Base-by-base conservation (phyloP, 2,113 vertebrate genomes). In the Rhegmatorhina hoffmannsi region DNA sequence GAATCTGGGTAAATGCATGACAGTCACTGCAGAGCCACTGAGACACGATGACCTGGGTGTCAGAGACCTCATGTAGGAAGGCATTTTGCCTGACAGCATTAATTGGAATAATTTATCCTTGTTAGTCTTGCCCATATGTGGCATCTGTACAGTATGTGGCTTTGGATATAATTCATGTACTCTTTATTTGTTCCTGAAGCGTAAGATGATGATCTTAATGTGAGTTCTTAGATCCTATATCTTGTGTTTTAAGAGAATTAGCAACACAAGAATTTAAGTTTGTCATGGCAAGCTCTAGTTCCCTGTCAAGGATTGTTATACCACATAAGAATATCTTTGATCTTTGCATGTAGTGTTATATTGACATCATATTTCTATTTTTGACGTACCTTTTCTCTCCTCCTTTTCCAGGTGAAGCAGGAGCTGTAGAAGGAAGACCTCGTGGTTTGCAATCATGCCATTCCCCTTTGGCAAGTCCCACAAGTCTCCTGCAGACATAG, bases 381-480 rank as follows among this genome's bases (percentile, higher is more conserved):
- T 13, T 69, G 8, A 60, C 6, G 1, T 69, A 50, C 15, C 63
- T 52, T 89, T 90, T 59, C 76, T 34, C 24, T 77, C 11, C 31
- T 87, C 4, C 28, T 52, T 96, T 94, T 82, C 21, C 91, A 99
- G 99, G 98, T 98, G 96, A 97, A 98, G 94, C 96, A 97, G 97
- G 95, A 96, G 88, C 97, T 98, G 90, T 90, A 95, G 95, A 98
- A 97, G 92, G 94, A 88, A 94, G 94, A 97, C 91, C 68, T 76
- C 91, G 97, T 98, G 97, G 94, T 96, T 89, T 36, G 97, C 98
- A 98, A 97, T 95, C 98, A 99, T 99, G 99, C 99, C 99, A 94
- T 99, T 99, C 98, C 99, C 99, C 8, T 99, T 99, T 81, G 99
- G 99, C 97, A 99, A 99, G 97, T 99, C 99, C 83, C 99, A 99